Evolutionary conservation across 1,140 invertebrate species (phyloP), one percentile per base, ranked within the genome.

Genomic region (Colletes gigas): DNA sequence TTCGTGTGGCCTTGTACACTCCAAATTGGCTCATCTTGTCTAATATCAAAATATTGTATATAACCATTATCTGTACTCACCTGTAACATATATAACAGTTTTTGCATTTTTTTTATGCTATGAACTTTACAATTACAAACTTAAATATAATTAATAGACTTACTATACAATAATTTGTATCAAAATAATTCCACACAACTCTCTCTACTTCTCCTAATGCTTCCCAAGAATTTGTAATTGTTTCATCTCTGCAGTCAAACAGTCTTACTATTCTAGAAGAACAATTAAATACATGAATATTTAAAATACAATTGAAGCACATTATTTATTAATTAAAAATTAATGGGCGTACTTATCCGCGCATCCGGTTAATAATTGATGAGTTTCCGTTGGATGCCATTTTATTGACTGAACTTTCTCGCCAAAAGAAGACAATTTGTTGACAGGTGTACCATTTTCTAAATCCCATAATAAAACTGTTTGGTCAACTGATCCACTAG

Each of bases 401-500:
- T 96, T 93, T 4, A 99, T 88, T n/a, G 96, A 94, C 91, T 99
- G 98, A 0, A 96, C 94, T 91, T 98, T 97, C 88, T 98, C 97
- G 66, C 95, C 92, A 89, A 98, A 98, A 54, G 94, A 94, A 50
- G 93, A 94, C 12, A 99, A 94, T 79, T 95, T 97, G 0, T 96
- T 96, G 21, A 96, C 96, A 1, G 97, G 95, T 83, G 94, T 94
- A 12, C 95, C 95, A 84, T 95, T 95, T 85, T 98, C 96, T 88
- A 99, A 94, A 94, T 99, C 98, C 98, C 99, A 99, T 4, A 99
- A 90, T n/a, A 97, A 93, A 39, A 98, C 95, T 8, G 97, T 97
- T 85, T 95, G 94, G 93, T 99, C 98, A 0, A 97, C 98, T 9
- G 98, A 99, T 3, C 96, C 98, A 94, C 98, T 99, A 0, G 98